A percentile compares a stretch with the other conserved stretches of the same genome.
Conservation (phyloP, 2,113 vertebrate species). For the Myxocyprinus asiaticus region DNA sequence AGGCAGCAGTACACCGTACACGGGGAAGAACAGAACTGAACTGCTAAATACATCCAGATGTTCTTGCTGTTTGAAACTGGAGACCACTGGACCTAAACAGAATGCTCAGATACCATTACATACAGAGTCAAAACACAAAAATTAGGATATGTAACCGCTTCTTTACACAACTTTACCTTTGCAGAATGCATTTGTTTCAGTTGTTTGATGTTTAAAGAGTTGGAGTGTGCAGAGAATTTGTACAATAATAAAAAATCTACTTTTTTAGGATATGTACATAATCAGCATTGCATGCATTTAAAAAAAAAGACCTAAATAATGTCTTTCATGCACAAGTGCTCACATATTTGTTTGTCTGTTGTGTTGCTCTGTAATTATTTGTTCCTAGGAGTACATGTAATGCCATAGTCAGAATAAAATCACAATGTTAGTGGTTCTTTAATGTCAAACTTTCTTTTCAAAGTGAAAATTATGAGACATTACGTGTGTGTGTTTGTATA, state of each 20-base stretch:
- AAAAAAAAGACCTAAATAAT: too few relatives aligned
- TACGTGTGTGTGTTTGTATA: conserved; percentile 1
- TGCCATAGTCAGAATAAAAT: not conserved
- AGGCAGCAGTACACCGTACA: not conserved
- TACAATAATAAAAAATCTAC: not conserved
- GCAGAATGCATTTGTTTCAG: not conserved
- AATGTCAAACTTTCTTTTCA: not conserved
- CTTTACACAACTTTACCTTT: conserved; percentile 3
- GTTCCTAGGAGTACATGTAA: not conserved
- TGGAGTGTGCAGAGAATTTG: too few relatives aligned
- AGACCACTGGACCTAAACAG: conserved; percentile 20
- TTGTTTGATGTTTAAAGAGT: too few relatives aligned
- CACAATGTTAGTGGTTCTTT: conserved; percentile 15
- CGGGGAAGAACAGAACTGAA: too few relatives aligned
- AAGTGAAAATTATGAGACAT: conserved; percentile 24
- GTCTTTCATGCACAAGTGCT: too few relatives aligned
- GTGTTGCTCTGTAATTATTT: not conserved
- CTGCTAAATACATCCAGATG: conserved; percentile 36
- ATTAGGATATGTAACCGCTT: not conserved
- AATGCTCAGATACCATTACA: not conserved
- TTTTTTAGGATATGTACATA: too few relatives aligned
- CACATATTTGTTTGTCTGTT: not conserved
- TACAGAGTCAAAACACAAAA: not conserved
- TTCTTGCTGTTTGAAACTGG: conserved; percentile 34
- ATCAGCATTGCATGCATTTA: too few relatives aligned